A percentile compares a stretch with the other conserved stretches of the same genome.
Evolutionary conservation across 1,140 invertebrate genomes (phyloP).

Genomic region (Limonius californicus): DNA sequence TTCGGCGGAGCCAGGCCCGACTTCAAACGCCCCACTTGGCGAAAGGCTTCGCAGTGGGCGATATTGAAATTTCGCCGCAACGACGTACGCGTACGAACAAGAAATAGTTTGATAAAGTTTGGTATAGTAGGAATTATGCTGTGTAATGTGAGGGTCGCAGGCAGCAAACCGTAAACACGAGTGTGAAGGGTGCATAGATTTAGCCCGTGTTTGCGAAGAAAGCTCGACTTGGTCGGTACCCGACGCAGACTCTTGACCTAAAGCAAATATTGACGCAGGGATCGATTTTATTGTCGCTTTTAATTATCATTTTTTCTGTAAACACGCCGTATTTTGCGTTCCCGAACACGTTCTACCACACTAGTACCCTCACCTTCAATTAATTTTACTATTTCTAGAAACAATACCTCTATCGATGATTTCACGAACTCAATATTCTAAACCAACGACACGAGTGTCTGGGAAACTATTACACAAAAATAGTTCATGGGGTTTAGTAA

Average conservation of each 20-base stretch:
- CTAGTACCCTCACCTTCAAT: neutral
- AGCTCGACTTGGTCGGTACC: conserved; percentile 14
- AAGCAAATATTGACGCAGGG: conserved; percentile 27
- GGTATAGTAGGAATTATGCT: conserved; percentile 28
- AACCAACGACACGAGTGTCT: neutral
- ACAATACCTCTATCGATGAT: too few relatives aligned
- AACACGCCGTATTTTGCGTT: neutral
- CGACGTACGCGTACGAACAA: neutral
- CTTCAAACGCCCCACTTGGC: neutral
- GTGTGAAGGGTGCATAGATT: conserved; percentile 39
- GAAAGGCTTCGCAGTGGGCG: neutral
- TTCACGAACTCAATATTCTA: neutral
- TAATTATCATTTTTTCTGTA: conserved; percentile 10
- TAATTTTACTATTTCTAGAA: too few relatives aligned
- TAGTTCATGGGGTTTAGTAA: too few relatives aligned
- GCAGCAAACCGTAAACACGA: conserved; percentile 46
- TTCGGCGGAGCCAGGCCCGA: too few relatives aligned
- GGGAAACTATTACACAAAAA: too few relatives aligned
- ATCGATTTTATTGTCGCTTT: conserved; percentile 15
- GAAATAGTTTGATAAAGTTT: conserved; percentile 27
- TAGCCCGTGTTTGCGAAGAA: conserved; percentile 30
- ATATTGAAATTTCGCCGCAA: conserved; percentile 4
- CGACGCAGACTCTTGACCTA: conserved; percentile 31
- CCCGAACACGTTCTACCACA: neutral
- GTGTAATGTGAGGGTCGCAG: conserved; percentile 39